Percentiles rank a stretch among this genome's conserved stretches.
phyloP scores from a whole-genome alignment of 2,888 invertebrate genomes.

The Lepidocyrtinus sp. region DNA sequence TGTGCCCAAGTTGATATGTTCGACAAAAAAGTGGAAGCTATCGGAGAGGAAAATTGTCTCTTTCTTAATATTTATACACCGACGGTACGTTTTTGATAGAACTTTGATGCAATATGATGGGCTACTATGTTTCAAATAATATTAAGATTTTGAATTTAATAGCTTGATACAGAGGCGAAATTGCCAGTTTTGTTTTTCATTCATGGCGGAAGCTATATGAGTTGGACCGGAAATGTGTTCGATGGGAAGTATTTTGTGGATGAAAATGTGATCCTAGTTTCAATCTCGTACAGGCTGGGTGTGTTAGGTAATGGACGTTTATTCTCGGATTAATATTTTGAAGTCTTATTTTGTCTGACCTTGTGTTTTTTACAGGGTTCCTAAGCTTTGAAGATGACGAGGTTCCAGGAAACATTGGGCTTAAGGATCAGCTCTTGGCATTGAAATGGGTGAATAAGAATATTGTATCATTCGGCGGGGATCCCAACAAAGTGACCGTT shows the following conservation, averaged over 20 bases:
- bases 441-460: conserved; percentile 44
- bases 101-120: background rate
- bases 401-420: conserved; percentile 36
- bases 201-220: conserved; percentile 34
- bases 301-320: conserved; percentile 32
- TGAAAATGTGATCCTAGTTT: conserved; percentile 43
- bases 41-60: conserved; percentile 44
- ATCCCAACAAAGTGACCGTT: conserved; percentile 40
- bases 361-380: conserved; percentile 19
- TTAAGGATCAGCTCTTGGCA: conserved; percentile 48
- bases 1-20: conserved; percentile 36
- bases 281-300: conserved; percentile 52
- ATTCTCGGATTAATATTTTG: background rate
- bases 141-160: background rate
- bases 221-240: conserved; percentile 30
- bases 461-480: conserved; percentile 40
- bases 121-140: background rate
- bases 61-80: conserved; percentile 42
- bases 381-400: conserved; percentile 18
- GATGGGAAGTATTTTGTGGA: conserved; percentile 53
- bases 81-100: too few species aligned
- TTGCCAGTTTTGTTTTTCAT: conserved; percentile 42
- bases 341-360: too few species aligned
- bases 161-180: conserved; percentile 1
- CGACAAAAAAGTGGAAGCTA: too few species aligned